Evolutionary conservation across 2,888 invertebrate species (phyloP).

Genomic region (Troglohyphantes excavatus): DNA sequence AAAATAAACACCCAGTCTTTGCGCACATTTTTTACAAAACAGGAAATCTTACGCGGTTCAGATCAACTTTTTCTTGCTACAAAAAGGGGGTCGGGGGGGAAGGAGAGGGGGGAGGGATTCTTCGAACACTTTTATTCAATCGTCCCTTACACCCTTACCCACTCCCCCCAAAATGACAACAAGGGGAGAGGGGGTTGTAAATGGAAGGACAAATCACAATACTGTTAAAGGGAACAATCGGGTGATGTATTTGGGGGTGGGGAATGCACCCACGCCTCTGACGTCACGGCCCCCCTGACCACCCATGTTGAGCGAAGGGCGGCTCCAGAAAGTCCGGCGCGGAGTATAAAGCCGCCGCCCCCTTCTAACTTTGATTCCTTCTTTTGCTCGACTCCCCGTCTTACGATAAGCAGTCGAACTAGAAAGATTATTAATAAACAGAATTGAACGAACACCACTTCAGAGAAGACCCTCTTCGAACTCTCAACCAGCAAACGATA

Average conservation of each 20-base stretch:
- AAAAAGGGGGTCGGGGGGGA: no score
- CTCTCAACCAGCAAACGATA: not conserved
- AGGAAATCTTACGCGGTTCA: no score
- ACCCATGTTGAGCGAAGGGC: slow-evolving; percentile 57
- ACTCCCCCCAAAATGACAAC: not conserved
- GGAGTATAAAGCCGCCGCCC: slow-evolving; percentile 67
- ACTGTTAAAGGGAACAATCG: slow-evolving; percentile 45
- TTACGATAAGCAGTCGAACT: not conserved
- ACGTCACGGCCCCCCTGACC: slow-evolving; percentile 69
- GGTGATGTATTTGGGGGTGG: slow-evolving; percentile 23
- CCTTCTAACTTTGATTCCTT: slow-evolving; percentile 27
- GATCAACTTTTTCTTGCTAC: no score
- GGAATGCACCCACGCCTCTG: slow-evolving; percentile 66
- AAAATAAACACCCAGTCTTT: no score
- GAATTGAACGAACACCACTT: no score
- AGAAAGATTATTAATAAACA: slow-evolving; percentile 1
- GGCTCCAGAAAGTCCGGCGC: slow-evolving; percentile 74
- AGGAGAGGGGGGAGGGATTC: no score
- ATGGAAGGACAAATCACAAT: slow-evolving; percentile 38
- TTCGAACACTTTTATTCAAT: no score
- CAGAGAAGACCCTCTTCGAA: not conserved
- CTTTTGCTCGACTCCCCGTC: not conserved
- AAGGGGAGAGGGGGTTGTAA: not conserved
- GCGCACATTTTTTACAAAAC: no score
- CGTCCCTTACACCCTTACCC: not conserved